phyloP scores from a whole-genome alignment of 2,113 vertebrate genomes.

The Panurus biarmicus region DNA sequence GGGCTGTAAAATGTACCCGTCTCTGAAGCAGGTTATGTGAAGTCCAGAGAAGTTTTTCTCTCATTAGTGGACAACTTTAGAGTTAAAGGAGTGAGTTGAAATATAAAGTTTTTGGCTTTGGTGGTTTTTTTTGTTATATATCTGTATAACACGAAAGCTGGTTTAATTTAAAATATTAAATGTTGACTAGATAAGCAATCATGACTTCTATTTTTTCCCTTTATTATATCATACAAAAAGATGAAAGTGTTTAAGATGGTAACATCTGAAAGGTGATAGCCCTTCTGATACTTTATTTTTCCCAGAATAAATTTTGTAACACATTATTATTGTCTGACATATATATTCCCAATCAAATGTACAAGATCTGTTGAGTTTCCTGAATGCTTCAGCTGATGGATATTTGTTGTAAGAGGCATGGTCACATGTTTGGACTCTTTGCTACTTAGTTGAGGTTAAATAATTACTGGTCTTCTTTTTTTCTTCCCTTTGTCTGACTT shows the following conservation, averaged over 20 bases:
- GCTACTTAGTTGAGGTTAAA: neutral
- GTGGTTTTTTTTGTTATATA: neutral
- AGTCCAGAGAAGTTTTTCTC: neutral
- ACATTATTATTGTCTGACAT: neutral
- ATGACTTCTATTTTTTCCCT: neutral
- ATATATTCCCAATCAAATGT: neutral
- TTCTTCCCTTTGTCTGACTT: neutral
- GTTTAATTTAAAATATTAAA: neutral
- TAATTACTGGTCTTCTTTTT: neutral
- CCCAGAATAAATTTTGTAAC: neutral
- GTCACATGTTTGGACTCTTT: neutral
- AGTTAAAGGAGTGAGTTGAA: neutral
- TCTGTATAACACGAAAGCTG: neutral
- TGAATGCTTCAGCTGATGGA: neutral
- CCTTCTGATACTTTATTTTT: neutral
- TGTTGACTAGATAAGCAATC: neutral
- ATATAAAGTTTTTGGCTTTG: neutral
- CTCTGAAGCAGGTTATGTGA: neutral
- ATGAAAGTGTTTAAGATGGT: neutral
- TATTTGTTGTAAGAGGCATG: neutral
- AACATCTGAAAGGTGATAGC: neutral
- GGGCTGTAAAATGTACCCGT: neutral
- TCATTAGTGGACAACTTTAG: neutral
- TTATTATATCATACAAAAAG: neutral
- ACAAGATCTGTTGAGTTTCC: neutral